Conservation (phyloP, 2,888 invertebrate genomes). For the Nomada lathburiana region DNA sequence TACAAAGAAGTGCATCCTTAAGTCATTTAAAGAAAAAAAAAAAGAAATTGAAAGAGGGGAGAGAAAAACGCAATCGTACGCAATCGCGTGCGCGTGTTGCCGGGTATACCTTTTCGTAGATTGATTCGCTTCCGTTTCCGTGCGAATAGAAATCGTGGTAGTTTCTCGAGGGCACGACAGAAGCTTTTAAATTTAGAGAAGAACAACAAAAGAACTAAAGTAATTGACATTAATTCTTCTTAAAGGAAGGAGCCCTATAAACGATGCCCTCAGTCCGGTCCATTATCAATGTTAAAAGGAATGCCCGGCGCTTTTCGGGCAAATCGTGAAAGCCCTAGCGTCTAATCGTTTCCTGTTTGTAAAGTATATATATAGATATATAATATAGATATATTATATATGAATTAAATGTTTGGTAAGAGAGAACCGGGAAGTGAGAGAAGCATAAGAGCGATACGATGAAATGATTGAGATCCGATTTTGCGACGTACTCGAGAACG, state of each 20-base stretch:
- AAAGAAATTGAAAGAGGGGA: not conserved
- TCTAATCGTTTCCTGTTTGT: conserved; percentile 82
- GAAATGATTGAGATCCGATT: conserved; percentile 13
- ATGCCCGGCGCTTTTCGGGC: conserved; percentile 68
- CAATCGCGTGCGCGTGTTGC: conserved; percentile 54
- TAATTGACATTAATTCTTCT: conserved; percentile 14
- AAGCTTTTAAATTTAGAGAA: conserved; percentile 23
- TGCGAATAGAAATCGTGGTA: not conserved
- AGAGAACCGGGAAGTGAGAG: conserved; percentile 18
- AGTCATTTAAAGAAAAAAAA: conserved; percentile 67
- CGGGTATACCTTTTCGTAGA: conserved; percentile 64
- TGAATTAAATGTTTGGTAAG: conserved; percentile 80
- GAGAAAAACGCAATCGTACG: conserved; percentile 10
- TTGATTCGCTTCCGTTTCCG: conserved; percentile 27
- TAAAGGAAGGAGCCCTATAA: conserved; percentile 5
- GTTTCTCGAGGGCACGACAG: not conserved
- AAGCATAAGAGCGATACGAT: conserved; percentile 17
- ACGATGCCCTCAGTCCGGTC: conserved; percentile 59
- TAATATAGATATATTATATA: conserved; percentile 73
- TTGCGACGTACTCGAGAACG: conserved; percentile 47
- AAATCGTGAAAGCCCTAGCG: conserved; percentile 69
- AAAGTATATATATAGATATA: conserved; percentile 77
- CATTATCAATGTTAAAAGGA: conserved; percentile 65
- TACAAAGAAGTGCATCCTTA: conserved; percentile 81
- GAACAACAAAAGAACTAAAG: not conserved